These are phyloP conservation scores for Triops cancriformis DNA, from an alignment of 1,140 invertebrate genomes.

Conservation along the genomic window DNA sequence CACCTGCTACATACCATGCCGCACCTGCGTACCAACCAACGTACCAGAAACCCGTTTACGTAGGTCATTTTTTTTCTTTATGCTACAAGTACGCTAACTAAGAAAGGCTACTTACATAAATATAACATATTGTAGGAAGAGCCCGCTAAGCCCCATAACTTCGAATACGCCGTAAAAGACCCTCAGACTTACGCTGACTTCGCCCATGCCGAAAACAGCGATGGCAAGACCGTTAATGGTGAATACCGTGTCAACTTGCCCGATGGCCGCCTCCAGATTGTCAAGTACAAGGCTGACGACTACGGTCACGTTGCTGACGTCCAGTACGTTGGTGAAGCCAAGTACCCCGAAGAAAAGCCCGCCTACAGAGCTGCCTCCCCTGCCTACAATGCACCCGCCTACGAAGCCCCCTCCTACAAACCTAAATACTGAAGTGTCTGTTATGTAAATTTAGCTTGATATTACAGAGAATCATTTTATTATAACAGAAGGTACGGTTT, in stretches of 20 bases:
- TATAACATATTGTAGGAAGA: constrained; percentile 37
- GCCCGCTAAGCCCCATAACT: constrained; percentile 57
- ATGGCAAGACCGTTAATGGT: constrained; percentile 52
- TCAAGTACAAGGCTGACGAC: constrained; percentile 65
- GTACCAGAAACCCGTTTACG: constrained; percentile 14
- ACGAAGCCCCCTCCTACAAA: not conserved
- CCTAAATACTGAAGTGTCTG: not conserved
- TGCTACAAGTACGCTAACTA: too few species aligned
- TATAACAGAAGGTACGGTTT: too few species aligned
- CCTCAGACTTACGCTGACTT: constrained; percentile 58
- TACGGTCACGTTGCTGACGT: constrained; percentile 69
- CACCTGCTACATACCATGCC: not conserved
- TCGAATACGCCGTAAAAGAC: constrained; percentile 63
- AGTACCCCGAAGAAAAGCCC: constrained; percentile 46
- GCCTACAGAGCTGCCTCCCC: constrained; percentile 8
- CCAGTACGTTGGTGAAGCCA: constrained; percentile 60
- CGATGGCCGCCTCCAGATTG: constrained; percentile 63
- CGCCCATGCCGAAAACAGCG: constrained; percentile 56
- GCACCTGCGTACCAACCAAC: constrained; percentile 15
- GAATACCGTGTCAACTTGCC: constrained; percentile 67
- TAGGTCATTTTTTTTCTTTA: too few species aligned
- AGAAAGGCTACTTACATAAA: not conserved
- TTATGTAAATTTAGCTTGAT: not conserved
- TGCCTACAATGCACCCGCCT: constrained; percentile 15
- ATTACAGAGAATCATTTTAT: not conserved